Percentiles rank a stretch among this genome's conserved stretches.
Evolutionary conservation across 2,888 invertebrate species (phyloP).

Genomic region (Xanthia togata): DNA sequence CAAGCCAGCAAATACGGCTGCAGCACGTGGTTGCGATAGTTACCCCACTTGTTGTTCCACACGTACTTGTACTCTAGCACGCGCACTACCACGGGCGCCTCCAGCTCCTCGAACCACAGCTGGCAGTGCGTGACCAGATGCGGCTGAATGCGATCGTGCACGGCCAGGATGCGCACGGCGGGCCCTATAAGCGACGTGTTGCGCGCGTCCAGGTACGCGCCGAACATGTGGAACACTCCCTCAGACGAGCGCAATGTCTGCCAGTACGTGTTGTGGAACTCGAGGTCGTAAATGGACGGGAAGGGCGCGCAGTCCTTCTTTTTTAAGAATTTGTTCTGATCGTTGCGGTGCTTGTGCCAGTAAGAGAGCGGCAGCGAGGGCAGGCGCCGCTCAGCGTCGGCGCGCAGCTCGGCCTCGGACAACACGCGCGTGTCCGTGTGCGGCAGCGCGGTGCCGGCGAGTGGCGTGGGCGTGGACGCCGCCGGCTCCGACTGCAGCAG

Average conservation of each 20-base stretch:
- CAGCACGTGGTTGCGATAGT: constrained; percentile 97
- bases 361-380: constrained; percentile 96
- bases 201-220: constrained; percentile 96
- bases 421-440: constrained; percentile 81
- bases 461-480: constrained; percentile 68
- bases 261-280: constrained; percentile 98
- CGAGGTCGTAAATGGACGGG: constrained; percentile 96
- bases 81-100: constrained; percentile 95
- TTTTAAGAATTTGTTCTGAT: constrained; percentile 92
- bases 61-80: constrained; percentile 97
- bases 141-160: constrained; percentile 97
- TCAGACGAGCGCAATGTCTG: constrained; percentile 95
- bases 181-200: constrained; percentile 95
- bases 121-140: constrained; percentile 95
- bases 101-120: constrained; percentile 96
- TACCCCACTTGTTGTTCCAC: constrained; percentile 98
- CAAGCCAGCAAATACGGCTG: constrained; percentile 98
- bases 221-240: constrained; percentile 97
- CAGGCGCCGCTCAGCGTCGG: constrained; percentile 94
- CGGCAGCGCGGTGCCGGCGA: constrained; percentile 66
- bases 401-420: constrained; percentile 94
- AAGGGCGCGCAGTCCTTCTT: constrained; percentile 95
- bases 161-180: constrained; percentile 95
- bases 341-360: constrained; percentile 95
- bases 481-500: constrained; percentile 77